Base-by-base conservation (phyloP, 92 coral and sea anemone species). In the Porites divaricata region DNA sequence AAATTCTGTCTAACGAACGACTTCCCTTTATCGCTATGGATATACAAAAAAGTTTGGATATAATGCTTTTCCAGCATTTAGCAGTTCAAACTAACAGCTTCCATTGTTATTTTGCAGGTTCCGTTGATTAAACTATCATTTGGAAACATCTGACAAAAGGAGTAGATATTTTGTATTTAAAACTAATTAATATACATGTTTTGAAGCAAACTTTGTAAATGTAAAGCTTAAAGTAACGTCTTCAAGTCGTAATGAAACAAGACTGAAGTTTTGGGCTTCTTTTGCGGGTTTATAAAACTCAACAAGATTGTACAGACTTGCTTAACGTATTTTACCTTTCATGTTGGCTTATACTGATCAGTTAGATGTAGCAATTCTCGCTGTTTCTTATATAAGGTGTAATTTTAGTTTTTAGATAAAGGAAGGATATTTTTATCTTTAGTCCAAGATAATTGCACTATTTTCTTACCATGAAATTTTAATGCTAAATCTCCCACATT, bases 381-480 rank as follows among this genome's bases (percentile, higher is more conserved):
- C 1, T 63, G 7, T 81, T 69, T 59, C 22, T 28, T 24, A 68
- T 8, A 17, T 48, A 35, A 35, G 45, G 45, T 6, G 45, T 26
- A 20, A 23, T 13, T 56, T 48, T 59, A 56, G 77, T 19, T 56
- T 81, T 81, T 70, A 22, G 65, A 61, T 22, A 70, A 22, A 2
- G 21, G 13, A 8, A 48, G 51, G 50, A 58, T 50, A 53, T 68
- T 81, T 81, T 81, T 81, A 71, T 71, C 70, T 13, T 11, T 70
- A 57, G 41, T 20, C 62, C 86, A 50, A 48, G 56, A 59, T 45
- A 21, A 59, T 41, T 50, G 68, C 23, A 58, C 48, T 81, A 81
- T 81, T 81, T 81, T 81, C 71, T 49, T 81, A 81, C 49, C 17
- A 57, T 81, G 61, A 57, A 59, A 72, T 72, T 53, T 54, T 71